Evolutionary conservation across 2,797 vertebrate genomes (phyloP).

Genomic region (Eleutherodactylus coqui): DNA sequence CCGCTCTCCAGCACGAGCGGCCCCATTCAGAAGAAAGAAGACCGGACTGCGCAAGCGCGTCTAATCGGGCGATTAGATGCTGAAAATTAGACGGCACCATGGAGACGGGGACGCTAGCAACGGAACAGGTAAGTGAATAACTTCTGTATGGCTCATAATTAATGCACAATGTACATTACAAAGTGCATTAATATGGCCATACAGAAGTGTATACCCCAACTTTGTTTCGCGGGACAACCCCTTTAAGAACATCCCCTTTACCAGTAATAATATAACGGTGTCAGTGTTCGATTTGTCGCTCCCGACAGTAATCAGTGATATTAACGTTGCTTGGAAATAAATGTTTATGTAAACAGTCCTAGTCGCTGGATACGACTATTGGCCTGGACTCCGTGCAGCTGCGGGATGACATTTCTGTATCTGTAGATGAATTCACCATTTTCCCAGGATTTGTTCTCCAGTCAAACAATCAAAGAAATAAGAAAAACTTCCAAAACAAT

Average conservation of each 20-base stretch:
- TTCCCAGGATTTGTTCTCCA: conserved; percentile 32
- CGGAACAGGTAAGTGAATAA: too few species aligned
- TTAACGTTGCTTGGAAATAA: conserved; percentile 29
- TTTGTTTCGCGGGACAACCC: too few species aligned
- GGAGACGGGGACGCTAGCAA: too few species aligned
- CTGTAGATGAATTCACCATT: conserved; percentile 16
- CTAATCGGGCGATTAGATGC: too few species aligned
- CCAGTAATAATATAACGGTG: background rate
- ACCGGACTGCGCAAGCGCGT: too few species aligned
- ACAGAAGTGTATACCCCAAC: too few species aligned
- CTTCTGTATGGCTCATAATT: too few species aligned
- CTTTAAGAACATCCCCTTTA: background rate
- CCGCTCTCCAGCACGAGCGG: too few species aligned
- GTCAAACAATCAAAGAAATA: background rate
- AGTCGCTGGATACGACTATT: conserved; percentile 27
- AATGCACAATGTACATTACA: too few species aligned
- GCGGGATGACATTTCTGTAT: background rate
- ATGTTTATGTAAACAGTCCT: conserved; percentile 10
- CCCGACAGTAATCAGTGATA: background rate
- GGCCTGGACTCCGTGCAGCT: conserved; percentile 42
- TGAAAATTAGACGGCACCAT: too few species aligned
- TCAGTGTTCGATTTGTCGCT: background rate
- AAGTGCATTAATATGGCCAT: too few species aligned
- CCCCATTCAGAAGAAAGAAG: too few species aligned
- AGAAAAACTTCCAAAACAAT: background rate